Percentiles rank a stretch among this genome's conserved stretches.
Conservation (phyloP, 2,797 vertebrate species). For the Adrianichthys oophorus region DNA sequence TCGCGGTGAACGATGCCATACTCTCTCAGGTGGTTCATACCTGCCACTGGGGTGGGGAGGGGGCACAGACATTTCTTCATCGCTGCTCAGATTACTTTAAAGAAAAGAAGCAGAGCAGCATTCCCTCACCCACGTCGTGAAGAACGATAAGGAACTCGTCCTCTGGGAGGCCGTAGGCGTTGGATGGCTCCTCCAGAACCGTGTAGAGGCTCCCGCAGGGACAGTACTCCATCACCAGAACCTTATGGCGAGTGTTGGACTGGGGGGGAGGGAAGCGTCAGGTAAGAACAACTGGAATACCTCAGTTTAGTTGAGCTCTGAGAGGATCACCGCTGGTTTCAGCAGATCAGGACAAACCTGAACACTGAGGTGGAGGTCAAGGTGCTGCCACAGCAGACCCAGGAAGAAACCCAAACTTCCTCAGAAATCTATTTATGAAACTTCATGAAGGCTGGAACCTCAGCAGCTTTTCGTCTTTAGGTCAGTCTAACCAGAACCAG, state of each 20-base stretch:
- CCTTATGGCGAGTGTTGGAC: slow-evolving; percentile 94
- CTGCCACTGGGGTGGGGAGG: slow-evolving; percentile 81
- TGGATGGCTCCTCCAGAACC: slow-evolving; percentile 93
- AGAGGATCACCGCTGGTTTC: too few relatives aligned
- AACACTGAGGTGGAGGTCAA: too few relatives aligned
- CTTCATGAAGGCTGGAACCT: too few relatives aligned
- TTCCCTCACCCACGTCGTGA: slow-evolving; percentile 90
- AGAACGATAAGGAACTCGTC: slow-evolving; percentile 97
- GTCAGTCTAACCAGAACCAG: too few relatives aligned
- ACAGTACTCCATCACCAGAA: slow-evolving; percentile 98
- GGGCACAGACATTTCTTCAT: background rate
- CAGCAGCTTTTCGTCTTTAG: too few relatives aligned
- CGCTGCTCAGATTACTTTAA: too few relatives aligned
- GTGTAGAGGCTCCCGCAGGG: slow-evolving; percentile 96
- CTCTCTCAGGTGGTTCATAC: slow-evolving; percentile 97
- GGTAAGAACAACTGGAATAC: too few relatives aligned
- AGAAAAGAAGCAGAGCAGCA: background rate
- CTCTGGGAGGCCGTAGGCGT: slow-evolving; percentile 94
- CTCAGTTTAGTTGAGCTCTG: too few relatives aligned
- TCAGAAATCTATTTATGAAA: too few relatives aligned
- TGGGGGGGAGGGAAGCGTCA: slow-evolving; percentile 39
- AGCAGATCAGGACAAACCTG: too few relatives aligned
- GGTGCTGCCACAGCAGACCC: too few relatives aligned
- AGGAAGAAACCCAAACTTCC: too few relatives aligned
- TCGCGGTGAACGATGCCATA: slow-evolving; percentile 97